Conservation (phyloP, 2,113 vertebrate genomes). For the Emydura subglobosa region DNA sequence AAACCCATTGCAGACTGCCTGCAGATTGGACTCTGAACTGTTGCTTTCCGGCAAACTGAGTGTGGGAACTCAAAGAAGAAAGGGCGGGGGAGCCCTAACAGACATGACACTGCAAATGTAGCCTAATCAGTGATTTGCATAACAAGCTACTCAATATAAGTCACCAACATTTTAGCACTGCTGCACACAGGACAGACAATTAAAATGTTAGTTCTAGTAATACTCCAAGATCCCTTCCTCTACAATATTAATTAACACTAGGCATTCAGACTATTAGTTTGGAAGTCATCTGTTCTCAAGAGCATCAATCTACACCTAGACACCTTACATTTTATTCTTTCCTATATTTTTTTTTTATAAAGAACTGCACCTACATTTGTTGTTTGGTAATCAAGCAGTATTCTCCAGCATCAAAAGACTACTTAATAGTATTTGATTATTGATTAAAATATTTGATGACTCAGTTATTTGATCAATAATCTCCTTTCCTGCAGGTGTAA, state of each 20-base stretch:
- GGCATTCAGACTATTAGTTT: not conserved
- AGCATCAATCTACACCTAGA: not conserved
- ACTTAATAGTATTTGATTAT: not conserved
- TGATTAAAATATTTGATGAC: not conserved
- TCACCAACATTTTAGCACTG: not conserved
- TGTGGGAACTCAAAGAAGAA: too few species aligned
- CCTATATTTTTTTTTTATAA: not conserved
- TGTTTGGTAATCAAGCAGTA: not conserved
- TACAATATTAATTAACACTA: not conserved
- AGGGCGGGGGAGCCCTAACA: too few species aligned
- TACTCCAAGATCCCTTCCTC: not conserved
- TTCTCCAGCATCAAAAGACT: not conserved
- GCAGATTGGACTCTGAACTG: too few species aligned
- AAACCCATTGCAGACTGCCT: too few species aligned
- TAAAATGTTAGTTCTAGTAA: not conserved
- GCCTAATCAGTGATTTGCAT: not conserved
- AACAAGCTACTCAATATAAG: not conserved
- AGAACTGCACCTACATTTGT: not conserved
- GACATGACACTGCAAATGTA: fast-evolving
- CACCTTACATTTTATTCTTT: not conserved
- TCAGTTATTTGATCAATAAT: not conserved
- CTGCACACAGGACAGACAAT: not conserved
- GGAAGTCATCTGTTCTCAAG: not conserved
- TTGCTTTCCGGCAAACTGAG: too few species aligned
- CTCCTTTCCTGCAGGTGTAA: not conserved